A percentile compares a stretch with the other conserved stretches of the same genome.
phyloP scores from a whole-genome alignment of 2,888 invertebrate genomes.

The Lycaena phlaeas region DNA sequence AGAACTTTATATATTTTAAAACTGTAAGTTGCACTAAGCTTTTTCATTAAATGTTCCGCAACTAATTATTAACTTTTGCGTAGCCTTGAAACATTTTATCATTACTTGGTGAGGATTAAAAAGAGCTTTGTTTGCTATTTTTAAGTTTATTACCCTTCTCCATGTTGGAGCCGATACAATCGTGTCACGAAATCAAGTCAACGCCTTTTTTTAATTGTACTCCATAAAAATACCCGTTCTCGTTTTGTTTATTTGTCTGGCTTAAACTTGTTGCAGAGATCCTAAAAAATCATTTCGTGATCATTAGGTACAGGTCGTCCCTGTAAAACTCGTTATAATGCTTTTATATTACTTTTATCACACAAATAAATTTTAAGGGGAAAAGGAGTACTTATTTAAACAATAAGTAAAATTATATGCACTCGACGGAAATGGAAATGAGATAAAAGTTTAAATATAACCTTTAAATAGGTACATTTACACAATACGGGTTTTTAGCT shows the following conservation, averaged over 20 bases:
- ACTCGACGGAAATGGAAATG: too few species aligned
- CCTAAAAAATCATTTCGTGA: neutral
- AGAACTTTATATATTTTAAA: too few species aligned
- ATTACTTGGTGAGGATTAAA: too few species aligned
- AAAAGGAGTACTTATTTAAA: neutral
- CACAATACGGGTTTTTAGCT: too few species aligned
- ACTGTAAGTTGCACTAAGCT: too few species aligned
- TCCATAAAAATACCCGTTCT: constrained; percentile 5
- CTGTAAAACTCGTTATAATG: neutral
- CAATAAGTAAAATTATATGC: too few species aligned
- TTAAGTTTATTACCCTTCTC: constrained; percentile 4
- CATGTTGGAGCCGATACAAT: constrained; percentile 1
- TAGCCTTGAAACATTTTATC: too few species aligned
- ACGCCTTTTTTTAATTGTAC: constrained; percentile 8
- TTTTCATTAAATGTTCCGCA: too few species aligned
- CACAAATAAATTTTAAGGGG: neutral
- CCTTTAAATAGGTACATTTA: too few species aligned
- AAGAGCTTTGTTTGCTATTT: constrained; percentile 2
- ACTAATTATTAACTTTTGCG: too few species aligned
- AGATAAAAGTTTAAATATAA: too few species aligned
- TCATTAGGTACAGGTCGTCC: neutral
- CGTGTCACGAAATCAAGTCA: constrained; percentile 8
- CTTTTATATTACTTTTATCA: neutral
- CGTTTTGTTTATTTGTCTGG: constrained; percentile 5
- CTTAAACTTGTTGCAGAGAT: constrained; percentile 3